phyloP scores from a whole-genome alignment of 2,888 invertebrate genomes.

The Mycalesis mineus region DNA sequence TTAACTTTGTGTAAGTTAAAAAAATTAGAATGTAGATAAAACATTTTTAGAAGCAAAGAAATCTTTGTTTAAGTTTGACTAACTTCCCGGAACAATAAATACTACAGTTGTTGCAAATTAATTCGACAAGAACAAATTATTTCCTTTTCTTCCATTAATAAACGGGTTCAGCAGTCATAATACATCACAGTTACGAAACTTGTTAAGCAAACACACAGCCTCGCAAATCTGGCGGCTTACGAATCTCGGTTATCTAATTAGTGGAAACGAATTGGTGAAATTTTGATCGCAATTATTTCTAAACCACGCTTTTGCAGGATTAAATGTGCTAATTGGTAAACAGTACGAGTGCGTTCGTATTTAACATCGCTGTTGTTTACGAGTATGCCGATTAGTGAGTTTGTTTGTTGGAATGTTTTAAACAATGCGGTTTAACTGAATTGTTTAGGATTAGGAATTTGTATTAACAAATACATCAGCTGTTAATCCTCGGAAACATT shows the following conservation, averaged over 20 bases:
- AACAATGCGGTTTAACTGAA: neutral
- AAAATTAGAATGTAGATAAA: too few species aligned
- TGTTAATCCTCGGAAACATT: too few species aligned
- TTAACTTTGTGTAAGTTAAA: too few species aligned
- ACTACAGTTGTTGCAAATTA: neutral
- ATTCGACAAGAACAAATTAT: neutral
- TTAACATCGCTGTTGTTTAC: neutral
- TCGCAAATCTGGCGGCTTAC: slow-evolving; percentile 14
- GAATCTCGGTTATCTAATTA: slow-evolving; percentile 20
- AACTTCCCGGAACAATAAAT: neutral
- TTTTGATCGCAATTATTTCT: slow-evolving; percentile 13
- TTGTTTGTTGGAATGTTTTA: neutral
- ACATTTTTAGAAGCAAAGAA: too few species aligned
- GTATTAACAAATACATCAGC: neutral
- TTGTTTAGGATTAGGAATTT: neutral
- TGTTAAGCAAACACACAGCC: slow-evolving; percentile 15
- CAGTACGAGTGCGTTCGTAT: neutral
- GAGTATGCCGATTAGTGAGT: neutral
- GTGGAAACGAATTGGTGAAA: slow-evolving; percentile 16
- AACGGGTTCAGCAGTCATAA: neutral
- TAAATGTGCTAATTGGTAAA: slow-evolving; percentile 6
- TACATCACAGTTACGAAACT: slow-evolving; percentile 15
- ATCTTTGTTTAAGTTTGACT: neutral
- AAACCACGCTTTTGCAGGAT: slow-evolving; percentile 7
- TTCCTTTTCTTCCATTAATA: neutral